Evolutionary conservation across 2,888 invertebrate genomes (phyloP).

Genomic region (Parnassius apollo): DNA sequence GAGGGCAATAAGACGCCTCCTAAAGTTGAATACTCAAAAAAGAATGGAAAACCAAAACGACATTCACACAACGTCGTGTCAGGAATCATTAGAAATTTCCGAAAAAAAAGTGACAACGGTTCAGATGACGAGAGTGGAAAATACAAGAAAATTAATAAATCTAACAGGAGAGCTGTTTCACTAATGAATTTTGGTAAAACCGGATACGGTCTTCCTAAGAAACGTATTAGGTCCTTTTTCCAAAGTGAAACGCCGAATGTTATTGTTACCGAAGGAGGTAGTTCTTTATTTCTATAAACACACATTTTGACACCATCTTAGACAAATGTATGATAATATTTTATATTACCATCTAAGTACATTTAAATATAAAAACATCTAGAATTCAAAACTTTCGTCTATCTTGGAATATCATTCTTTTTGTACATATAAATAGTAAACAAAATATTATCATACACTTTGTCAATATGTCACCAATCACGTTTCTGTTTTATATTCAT

Average conservation of each 20-base stretch:
- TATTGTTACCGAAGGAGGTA: constrained; percentile 79
- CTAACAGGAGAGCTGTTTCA: constrained; percentile 70
- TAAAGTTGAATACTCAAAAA: constrained; percentile 64
- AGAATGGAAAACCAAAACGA: constrained; percentile 60
- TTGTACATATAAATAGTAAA: not conserved
- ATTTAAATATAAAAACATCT: no score
- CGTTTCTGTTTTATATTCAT: not conserved
- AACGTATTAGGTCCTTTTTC: constrained; percentile 67
- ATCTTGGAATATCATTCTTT: no score
- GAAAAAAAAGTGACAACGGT: constrained; percentile 60
- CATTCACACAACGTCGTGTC: constrained; percentile 58
- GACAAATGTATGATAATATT: constrained; percentile 22
- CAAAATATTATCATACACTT: constrained; percentile 16
- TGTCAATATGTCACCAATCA: constrained; percentile 1
- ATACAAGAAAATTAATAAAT: constrained; percentile 73
- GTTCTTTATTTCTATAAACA: constrained; percentile 33
- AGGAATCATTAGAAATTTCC: constrained; percentile 62
- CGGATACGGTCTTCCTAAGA: constrained; percentile 61
- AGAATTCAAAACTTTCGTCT: no score
- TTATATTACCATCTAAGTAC: not conserved
- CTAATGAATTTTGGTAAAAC: constrained; percentile 63
- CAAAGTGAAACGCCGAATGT: constrained; percentile 74
- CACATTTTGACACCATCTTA: constrained; percentile 26
- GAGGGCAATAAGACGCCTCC: constrained; percentile 39
- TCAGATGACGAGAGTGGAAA: constrained; percentile 73